Evolutionary conservation across 1,140 invertebrate genomes (phyloP).

Genomic region (Eulimnadia texana): DNA sequence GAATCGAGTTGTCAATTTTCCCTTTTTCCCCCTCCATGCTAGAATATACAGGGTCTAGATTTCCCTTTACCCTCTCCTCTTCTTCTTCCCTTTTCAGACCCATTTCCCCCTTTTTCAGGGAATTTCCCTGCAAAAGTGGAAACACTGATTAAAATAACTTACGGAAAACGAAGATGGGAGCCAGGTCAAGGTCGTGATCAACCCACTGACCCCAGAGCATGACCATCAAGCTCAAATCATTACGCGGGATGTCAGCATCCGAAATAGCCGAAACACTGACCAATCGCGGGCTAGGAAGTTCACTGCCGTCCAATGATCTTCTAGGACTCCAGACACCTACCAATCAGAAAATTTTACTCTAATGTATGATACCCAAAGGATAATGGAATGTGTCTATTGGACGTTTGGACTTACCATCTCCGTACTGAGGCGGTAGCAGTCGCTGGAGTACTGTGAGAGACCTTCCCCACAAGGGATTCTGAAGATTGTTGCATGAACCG

Average conservation of each 20-base stretch:
- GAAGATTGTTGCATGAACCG: conserved; percentile 71
- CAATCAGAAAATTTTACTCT: too few species aligned
- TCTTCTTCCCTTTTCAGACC: too few species aligned
- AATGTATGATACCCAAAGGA: too few species aligned
- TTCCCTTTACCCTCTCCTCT: too few species aligned
- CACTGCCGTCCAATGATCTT: too few species aligned
- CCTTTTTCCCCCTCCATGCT: too few species aligned
- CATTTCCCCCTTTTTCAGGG: too few species aligned
- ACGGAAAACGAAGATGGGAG: conserved; percentile 14
- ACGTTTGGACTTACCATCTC: conserved; percentile 45
- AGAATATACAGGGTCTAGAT: too few species aligned
- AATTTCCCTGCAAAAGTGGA: too few species aligned
- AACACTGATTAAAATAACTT: too few species aligned
- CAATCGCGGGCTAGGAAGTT: conserved; percentile 34
- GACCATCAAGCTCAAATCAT: conserved; percentile 25
- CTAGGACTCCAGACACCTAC: too few species aligned
- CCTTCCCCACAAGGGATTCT: conserved; percentile 52
- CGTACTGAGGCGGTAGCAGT: conserved; percentile 62
- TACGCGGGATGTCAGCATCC: conserved; percentile 29
- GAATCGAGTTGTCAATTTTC: too few species aligned
- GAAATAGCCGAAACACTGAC: conserved; percentile 32
- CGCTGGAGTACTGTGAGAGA: conserved; percentile 62
- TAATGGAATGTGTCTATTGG: neutral
- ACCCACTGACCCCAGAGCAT: conserved; percentile 45
- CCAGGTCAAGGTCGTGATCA: conserved; percentile 35